Evolutionary conservation across 2,797 vertebrate genomes (phyloP).

Genomic region (Centroberyx gerrardi): DNA sequence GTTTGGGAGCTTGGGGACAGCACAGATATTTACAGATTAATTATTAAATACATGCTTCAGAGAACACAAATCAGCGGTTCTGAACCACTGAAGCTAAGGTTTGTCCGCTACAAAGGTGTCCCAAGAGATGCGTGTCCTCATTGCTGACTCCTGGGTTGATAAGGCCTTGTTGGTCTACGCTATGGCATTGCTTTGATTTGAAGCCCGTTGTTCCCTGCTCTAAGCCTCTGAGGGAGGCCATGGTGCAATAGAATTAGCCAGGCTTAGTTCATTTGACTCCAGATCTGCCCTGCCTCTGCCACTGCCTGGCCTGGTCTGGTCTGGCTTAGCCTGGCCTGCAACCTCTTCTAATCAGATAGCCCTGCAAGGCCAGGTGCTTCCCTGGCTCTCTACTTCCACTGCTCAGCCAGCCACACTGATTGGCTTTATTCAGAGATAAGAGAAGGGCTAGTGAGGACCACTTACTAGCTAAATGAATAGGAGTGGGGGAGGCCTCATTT

Average conservation of each 20-base stretch:
- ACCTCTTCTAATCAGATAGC: constrained; percentile 84
- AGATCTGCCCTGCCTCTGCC: constrained; percentile 61
- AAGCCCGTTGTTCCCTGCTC: constrained; percentile 64
- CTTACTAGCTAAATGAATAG: constrained; percentile 66
- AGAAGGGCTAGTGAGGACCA: constrained; percentile 69
- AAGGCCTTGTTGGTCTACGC: constrained; percentile 53
- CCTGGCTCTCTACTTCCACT: constrained; percentile 73
- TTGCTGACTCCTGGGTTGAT: constrained; percentile 63
- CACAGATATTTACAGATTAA: constrained; percentile 57
- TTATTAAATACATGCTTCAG: constrained; percentile 63
- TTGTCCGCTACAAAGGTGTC: constrained; percentile 38
- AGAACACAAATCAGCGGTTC: constrained; percentile 59
- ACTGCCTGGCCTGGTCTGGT: constrained; percentile 68
- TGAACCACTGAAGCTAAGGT: constrained; percentile 48
- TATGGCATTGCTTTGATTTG: constrained; percentile 76
- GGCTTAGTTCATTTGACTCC: constrained; percentile 80
- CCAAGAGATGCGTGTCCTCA: constrained; percentile 29
- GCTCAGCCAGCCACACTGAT: constrained; percentile 78
- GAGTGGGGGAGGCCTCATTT: constrained; percentile 44
- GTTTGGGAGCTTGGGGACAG: constrained; percentile 45
- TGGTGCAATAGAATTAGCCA: constrained; percentile 81
- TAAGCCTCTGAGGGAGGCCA: constrained; percentile 67
- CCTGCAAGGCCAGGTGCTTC: constrained; percentile 83
- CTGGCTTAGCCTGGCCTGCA: constrained; percentile 78
- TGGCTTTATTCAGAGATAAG: constrained; percentile 80